Conservation (phyloP, 1,140 invertebrate genomes). For the Ooceraea biroi region DNA sequence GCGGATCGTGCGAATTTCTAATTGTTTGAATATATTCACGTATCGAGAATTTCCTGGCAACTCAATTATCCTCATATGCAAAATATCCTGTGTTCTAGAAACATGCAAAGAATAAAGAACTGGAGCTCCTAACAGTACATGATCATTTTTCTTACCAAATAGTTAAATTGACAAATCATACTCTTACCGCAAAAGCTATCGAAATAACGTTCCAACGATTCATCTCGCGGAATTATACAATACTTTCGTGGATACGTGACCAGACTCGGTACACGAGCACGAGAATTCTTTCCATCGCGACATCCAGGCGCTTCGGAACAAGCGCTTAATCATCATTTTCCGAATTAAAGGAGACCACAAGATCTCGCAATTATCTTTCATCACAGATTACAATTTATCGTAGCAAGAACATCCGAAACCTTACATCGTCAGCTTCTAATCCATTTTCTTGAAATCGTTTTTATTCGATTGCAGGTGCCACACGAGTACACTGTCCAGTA, state of each 20-base stretch:
- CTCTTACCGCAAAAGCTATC: neutral
- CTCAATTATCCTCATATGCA: slow-evolving; percentile 1
- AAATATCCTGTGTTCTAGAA: neutral
- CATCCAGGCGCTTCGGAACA: too few species aligned
- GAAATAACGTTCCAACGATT: neutral
- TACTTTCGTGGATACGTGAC: neutral
- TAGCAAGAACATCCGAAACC: neutral
- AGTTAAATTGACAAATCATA: too few species aligned
- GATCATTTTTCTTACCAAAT: too few species aligned
- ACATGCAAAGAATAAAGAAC: neutral
- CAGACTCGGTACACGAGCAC: too few species aligned
- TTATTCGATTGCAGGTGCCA: slow-evolving; percentile 67
- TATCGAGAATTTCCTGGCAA: neutral
- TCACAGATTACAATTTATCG: too few species aligned
- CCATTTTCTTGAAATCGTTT: neutral
- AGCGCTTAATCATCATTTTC: too few species aligned
- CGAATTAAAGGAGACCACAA: too few species aligned
- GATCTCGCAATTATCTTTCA: too few species aligned
- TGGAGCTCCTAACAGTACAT: too few species aligned
- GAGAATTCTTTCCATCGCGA: too few species aligned
- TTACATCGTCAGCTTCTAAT: neutral
- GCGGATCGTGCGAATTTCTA: slow-evolving; percentile 7
- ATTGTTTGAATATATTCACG: slow-evolving; percentile 1
- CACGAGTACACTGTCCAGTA: slow-evolving; percentile 68
- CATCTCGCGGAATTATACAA: neutral